Conservation (phyloP, 2,113 vertebrate species). For the Syngnathus scovelli region DNA sequence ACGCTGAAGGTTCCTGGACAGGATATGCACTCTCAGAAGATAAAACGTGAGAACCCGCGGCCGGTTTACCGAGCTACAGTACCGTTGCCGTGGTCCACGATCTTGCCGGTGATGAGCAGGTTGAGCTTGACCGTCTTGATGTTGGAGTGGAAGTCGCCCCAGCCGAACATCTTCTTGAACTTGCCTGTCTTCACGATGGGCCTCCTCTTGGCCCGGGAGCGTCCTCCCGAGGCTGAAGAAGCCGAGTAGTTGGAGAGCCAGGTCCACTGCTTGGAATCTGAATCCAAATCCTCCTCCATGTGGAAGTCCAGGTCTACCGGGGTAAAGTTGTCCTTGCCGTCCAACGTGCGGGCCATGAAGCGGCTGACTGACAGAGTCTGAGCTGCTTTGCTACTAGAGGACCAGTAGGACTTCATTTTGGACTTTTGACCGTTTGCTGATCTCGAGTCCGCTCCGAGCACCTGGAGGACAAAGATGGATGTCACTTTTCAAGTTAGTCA, state of each 20-base stretch:
- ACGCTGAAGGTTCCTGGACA: slow-evolving; percentile 82
- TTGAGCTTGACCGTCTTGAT: slow-evolving; percentile 97
- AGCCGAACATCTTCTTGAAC: slow-evolving; percentile 99
- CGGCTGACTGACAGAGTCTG: slow-evolving; percentile 83
- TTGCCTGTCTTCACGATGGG: slow-evolving; percentile 94
- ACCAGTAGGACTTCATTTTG: slow-evolving; percentile 85
- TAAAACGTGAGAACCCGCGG: neutral
- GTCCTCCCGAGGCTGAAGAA: slow-evolving; percentile 78
- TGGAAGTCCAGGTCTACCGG: slow-evolving; percentile 84
- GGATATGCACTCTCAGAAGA: neutral
- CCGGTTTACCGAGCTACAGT: neutral
- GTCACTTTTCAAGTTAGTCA: neutral
- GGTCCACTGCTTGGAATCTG: slow-evolving; percentile 88
- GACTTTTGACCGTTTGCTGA: slow-evolving; percentile 80
- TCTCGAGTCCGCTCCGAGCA: slow-evolving; percentile 71
- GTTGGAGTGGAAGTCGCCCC: slow-evolving; percentile 98
- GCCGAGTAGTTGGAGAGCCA: slow-evolving; percentile 86
- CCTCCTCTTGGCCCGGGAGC: slow-evolving; percentile 82
- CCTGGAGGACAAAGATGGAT: slow-evolving; percentile 21
- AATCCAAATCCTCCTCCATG: slow-evolving; percentile 77
- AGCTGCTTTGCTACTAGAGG: slow-evolving; percentile 78
- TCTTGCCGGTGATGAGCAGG: slow-evolving; percentile 96
- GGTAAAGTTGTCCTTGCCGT: slow-evolving; percentile 82
- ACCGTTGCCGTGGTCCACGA: slow-evolving; percentile 97
- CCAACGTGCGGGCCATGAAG: slow-evolving; percentile 84